These are phyloP conservation scores for Channa argus DNA, from an alignment of 2,113 vertebrate genomes.

Conservation along the genomic window DNA sequence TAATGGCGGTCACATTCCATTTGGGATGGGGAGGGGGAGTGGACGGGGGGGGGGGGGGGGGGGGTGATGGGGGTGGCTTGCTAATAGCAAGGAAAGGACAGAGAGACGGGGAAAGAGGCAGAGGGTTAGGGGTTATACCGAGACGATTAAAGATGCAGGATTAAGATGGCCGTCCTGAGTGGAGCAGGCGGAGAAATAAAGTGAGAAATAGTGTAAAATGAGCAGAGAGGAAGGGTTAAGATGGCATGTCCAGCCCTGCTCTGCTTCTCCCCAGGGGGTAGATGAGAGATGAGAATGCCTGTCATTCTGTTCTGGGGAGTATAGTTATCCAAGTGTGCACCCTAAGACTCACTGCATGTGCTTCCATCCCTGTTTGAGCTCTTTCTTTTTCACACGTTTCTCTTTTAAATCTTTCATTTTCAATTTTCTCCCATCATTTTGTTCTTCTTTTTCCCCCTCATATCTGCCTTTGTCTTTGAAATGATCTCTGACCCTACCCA, in stretches of 20 bases:
- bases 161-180: constrained; percentile 48
- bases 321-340: constrained; percentile 61
- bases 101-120: constrained; percentile 3
- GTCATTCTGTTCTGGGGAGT: constrained; percentile 60
- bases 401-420: constrained; percentile 56
- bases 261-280: constrained; percentile 47
- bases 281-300: constrained; percentile 63
- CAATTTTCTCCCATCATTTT: constrained; percentile 22
- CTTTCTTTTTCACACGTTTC: neutral
- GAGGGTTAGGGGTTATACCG: constrained; percentile 38
- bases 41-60: constrained; percentile 30
- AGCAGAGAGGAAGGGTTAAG: constrained; percentile 69
- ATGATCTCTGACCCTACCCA: neutral
- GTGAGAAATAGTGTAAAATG: constrained; percentile 46
- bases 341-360: constrained; percentile 34
- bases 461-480: neutral
- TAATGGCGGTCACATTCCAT: constrained; percentile 72
- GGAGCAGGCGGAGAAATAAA: constrained; percentile 41
- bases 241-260: constrained; percentile 57
- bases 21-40: constrained; percentile 37
- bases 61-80: constrained; percentile 8
- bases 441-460: neutral
- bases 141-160: constrained; percentile 54
- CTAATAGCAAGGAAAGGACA: constrained; percentile 55
- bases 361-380: constrained; percentile 32